phyloP scores from a whole-genome alignment of 1,140 invertebrate species.

The Araneus ventricosus region DNA sequence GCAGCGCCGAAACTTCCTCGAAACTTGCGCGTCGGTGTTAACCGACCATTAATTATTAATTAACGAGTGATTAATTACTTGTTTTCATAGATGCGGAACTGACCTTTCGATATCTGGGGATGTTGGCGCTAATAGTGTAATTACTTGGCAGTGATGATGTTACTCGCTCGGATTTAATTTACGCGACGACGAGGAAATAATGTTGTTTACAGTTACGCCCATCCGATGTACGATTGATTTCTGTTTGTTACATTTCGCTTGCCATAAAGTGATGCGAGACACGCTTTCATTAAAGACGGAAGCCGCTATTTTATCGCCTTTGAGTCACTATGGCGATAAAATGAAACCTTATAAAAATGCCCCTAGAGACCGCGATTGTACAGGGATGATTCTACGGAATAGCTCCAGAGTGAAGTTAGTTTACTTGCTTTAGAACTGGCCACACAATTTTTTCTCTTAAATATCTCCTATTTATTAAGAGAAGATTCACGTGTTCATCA shows the following conservation, averaged over 20 bases:
- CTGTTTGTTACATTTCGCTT: not conserved
- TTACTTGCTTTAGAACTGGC: no score
- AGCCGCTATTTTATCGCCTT: no score
- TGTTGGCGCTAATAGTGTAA: conserved; percentile 19
- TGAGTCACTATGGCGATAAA: no score
- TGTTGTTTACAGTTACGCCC: not conserved
- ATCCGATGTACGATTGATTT: not conserved
- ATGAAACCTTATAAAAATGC: no score
- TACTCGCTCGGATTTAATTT: conserved; percentile 55
- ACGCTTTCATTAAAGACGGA: no score
- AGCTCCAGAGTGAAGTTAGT: no score
- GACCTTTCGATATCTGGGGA: conserved; percentile 56
- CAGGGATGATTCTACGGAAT: no score
- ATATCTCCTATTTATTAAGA: no score
- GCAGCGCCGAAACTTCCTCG: not conserved
- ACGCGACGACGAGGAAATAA: conserved; percentile 13
- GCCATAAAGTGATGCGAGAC: no score
- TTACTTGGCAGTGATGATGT: conserved; percentile 29
- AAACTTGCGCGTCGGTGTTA: conserved; percentile 25
- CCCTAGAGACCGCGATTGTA: no score
- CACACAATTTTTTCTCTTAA: no score
- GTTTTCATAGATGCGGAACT: conserved; percentile 47
- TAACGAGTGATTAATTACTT: conserved; percentile 64
- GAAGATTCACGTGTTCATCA: no score
- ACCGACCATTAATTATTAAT: conserved; percentile 66